These are phyloP conservation scores for Eira barbara DNA, from an alignment of 2,113 vertebrate genomes.

Conservation along the genomic window DNA sequence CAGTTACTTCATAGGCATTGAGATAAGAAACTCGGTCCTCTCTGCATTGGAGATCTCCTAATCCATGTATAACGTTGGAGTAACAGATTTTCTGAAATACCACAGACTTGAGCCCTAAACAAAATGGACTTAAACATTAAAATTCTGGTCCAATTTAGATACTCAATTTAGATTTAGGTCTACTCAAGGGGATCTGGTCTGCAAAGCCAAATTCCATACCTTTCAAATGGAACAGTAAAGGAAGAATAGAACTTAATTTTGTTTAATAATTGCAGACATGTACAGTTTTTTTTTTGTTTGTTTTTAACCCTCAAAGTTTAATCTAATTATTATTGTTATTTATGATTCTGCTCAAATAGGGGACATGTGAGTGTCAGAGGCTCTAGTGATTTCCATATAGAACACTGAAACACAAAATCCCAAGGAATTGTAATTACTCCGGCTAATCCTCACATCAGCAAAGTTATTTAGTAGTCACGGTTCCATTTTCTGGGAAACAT, in stretches of 20 bases:
- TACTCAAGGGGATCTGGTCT: neutral
- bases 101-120: neutral
- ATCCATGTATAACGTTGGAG: neutral
- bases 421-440: slow-evolving; percentile 32
- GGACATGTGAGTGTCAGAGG: neutral
- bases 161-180: neutral
- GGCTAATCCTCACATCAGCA: slow-evolving; percentile 11
- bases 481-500: slow-evolving; percentile 2
- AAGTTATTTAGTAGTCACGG: neutral
- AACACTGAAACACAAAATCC: neutral
- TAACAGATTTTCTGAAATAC: neutral
- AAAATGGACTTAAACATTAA: neutral
- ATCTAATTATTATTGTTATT: slow-evolving; percentile 40
- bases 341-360: slow-evolving; percentile 61
- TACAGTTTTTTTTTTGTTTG: slow-evolving; percentile 52
- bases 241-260: slow-evolving; percentile 1
- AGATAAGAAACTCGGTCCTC: neutral
- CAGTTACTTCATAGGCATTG: neutral
- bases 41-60: neutral
- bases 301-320: slow-evolving; percentile 52
- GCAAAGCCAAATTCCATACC: neutral
- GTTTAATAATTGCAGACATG: neutral
- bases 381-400: neutral
- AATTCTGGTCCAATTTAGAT: neutral
- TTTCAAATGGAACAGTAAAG: neutral